Evolutionary conservation across 2,797 vertebrate species (phyloP), one percentile per base, ranked within the genome.

Genomic region (Crax fasciolata): DNA sequence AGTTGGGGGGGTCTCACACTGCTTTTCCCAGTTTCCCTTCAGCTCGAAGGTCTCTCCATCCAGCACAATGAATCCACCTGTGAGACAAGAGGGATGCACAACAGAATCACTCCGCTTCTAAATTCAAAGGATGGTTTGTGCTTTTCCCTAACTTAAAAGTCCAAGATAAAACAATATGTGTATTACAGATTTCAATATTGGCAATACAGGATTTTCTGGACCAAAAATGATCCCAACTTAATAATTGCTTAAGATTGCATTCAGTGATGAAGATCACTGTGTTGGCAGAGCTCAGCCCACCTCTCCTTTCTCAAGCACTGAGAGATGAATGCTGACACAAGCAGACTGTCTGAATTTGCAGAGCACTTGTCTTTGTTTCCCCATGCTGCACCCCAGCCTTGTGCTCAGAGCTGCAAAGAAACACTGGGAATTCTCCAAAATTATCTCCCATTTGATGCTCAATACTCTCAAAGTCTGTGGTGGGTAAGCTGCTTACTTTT

Each of bases 51-150:
- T 99, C 93, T 99, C 97, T 11, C 98, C 99, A 5, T 99, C 99
- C 98, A 99, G 97, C 87, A 99, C 94, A 10, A 98, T 91, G 10
- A 99, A 99, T 1, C 99, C 99, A 21, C 99, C 99, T 99, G 90
- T 0, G 93, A 24, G 10, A 21, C 70, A 4, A n/a, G 51, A 20
- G 38, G 27, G 14, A 54, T 30, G 28, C 52, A 54, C 58, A 55
- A 13, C 54, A n/a, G 11, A 54, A 43, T 43, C 41, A 43, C 41
- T 44, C n/a, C 55, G 21, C 8, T n/a, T 57, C 19, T 58, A 58
- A 35, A 21, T 14, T 8, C 3, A 5, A 13, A 23, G 19, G 12
- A 23, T 9, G 12, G 13, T 11, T 46, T 32, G 44, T 25, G 61
- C 12, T 10, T 18, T 19, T 41, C 11, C 18, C 18, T 62, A 11